Conservation (phyloP, 53 echinoderm and acorn worm species). For the Astropecten irregularis region DNA sequence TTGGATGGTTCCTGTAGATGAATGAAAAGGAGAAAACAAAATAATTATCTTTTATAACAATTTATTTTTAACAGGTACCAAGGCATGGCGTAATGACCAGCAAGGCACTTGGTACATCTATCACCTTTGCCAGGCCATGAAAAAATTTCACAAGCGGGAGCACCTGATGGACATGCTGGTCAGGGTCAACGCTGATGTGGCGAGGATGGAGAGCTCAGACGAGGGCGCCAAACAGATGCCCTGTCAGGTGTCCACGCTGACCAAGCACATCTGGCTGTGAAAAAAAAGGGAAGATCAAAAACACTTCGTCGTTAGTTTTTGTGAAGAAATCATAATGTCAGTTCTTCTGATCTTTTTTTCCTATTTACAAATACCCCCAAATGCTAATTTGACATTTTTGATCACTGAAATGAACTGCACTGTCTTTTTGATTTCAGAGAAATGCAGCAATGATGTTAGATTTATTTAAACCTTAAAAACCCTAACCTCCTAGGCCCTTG, state of each 20-base stretch:
- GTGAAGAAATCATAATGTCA: no score
- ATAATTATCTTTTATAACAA: no score
- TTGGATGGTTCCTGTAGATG: no score
- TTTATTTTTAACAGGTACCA: slow-evolving; percentile 54
- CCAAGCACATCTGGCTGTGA: slow-evolving; percentile 62
- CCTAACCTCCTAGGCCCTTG: no score
- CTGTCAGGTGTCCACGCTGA: slow-evolving; percentile 69
- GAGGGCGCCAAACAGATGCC: slow-evolving; percentile 86
- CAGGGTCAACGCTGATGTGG: slow-evolving; percentile 62
- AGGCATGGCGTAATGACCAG: slow-evolving; percentile 68
- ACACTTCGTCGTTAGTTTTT: no score
- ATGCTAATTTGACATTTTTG: background rate
- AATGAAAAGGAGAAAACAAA: no score
- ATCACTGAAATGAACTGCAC: background rate
- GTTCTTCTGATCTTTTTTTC: background rate
- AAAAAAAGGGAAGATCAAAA: no score
- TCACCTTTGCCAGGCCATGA: slow-evolving; percentile 58
- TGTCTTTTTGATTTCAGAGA: background rate
- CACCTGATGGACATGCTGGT: slow-evolving; percentile 80
- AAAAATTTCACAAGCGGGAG: slow-evolving; percentile 3
- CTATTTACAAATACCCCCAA: background rate
- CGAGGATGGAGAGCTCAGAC: slow-evolving; percentile 35
- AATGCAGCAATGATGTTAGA: no score
- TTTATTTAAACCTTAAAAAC: no score
- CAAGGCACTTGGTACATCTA: slow-evolving; percentile 73